Evolutionary conservation across 1,140 invertebrate species (phyloP), one percentile per base, ranked within the genome.

Genomic region (Ceratina australensis): DNA sequence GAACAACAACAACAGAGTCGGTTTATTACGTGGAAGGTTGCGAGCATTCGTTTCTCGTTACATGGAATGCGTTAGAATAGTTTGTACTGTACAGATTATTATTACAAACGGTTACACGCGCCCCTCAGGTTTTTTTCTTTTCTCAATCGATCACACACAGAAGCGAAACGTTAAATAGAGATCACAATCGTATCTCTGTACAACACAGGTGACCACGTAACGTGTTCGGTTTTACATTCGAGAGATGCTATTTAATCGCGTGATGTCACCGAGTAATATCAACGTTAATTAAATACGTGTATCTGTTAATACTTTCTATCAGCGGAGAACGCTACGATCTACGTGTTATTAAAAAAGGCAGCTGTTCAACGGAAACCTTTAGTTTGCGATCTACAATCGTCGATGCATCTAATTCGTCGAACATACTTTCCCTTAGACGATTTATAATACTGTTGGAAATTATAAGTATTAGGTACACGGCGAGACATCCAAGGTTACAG

Each of bases 31-130:
- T 57, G 60, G 52, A 72, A 64, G 33, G 22, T 69, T 63, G 28
- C 2, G 20, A 64, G 20, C 42, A 63, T 72, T 72, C 50, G 18
- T 63, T n/a, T 52, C 60, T 47, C 33, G 33, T 28, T 12, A 64
- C 69, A 54, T 54, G 24, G 57, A 64, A 65, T 72, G 76, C 61
- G 50, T 22, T 68, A 60, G 72, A 75, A 61, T 71, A 78, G 75
- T 83, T 82, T 82, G 69, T 83, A 83, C 79, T 82, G 49, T 79
- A 83, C 59, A 64, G 5, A 42, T 42, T 12, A 67, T 82, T 78
- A 54, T 82, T 82, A 81, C 61, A 80, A 42, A 42, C 33, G 33
- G 10, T 42, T 72, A 82, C 42, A 82, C 42, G 57, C 57, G 71
- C 72, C 59, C 50, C 26, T 67, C 54, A n/a, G 20, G 7, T 42